Conservation (phyloP, 1,140 invertebrate genomes). For the Caerostris darwini region DNA sequence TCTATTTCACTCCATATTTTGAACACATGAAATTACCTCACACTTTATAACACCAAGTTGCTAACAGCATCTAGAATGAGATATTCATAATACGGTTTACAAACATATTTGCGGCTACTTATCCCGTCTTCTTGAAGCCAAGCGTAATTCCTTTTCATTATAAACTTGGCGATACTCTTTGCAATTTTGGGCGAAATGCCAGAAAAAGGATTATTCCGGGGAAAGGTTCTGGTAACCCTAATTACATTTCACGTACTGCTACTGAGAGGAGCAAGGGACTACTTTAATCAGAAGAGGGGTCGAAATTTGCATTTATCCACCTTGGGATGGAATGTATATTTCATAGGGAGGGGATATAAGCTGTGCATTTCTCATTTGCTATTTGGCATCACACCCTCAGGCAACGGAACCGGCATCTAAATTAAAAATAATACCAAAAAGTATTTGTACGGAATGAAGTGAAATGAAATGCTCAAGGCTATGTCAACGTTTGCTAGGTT, state of each 20-base stretch:
- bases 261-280: background rate
- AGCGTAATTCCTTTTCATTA: conserved; percentile 41
- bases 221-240: conserved; percentile 49
- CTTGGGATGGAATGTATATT: conserved; percentile 41
- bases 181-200: conserved; percentile 49
- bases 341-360: conserved; percentile 5
- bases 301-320: conserved; percentile 60
- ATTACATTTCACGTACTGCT: conserved; percentile 42
- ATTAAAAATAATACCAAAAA: conserved; percentile 44
- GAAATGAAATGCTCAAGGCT: background rate
- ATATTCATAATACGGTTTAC: background rate
- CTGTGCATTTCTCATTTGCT: background rate
- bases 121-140: conserved; percentile 2
- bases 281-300: conserved; percentile 64
- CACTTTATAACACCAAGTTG: background rate
- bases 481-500: background rate
- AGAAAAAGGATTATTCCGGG: conserved; percentile 60
- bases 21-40: background rate
- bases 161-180: conserved; percentile 6
- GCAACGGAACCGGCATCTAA: background rate
- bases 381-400: background rate
- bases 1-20: too few relatives aligned
- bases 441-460: background rate
- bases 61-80: background rate
- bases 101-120: conserved; percentile 45